Evolutionary conservation across 2,797 vertebrate species (phyloP).

Genomic region (Champsocephalus gunnari): DNA sequence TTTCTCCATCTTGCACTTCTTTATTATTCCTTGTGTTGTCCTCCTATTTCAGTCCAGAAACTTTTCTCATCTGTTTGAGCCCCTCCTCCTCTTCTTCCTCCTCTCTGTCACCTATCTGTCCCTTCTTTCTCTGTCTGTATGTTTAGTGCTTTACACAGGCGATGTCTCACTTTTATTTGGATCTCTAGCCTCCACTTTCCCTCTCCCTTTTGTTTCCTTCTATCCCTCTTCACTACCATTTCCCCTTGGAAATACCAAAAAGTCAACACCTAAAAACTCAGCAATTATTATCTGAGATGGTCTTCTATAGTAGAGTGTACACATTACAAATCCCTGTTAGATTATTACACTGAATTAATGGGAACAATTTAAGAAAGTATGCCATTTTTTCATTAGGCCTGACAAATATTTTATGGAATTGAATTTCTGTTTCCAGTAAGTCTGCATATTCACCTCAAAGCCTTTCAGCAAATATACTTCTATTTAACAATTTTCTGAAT

Average conservation of each 20-base stretch:
- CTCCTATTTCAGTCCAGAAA: constrained; percentile 48
- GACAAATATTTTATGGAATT: constrained; percentile 7
- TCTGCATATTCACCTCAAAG: neutral
- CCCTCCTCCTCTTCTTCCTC: constrained; percentile 39
- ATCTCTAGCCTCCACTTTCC: neutral
- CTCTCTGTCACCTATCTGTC: constrained; percentile 31
- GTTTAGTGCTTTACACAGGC: constrained; percentile 5
- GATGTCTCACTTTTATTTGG: constrained; percentile 28
- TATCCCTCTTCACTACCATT: neutral
- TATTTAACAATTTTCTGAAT: constrained; percentile 7
- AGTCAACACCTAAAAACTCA: constrained; percentile 1
- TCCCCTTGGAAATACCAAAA: neutral
- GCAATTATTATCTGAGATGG: neutral
- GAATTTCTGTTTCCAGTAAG: neutral
- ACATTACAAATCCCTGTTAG: neutral
- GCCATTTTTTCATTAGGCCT: constrained; percentile 5
- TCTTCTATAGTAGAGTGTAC: neutral
- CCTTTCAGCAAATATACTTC: constrained; percentile 14
- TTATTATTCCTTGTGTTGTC: constrained; percentile 43
- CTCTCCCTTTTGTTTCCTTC: neutral
- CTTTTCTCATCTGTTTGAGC: constrained; percentile 56
- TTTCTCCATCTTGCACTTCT: constrained; percentile 41
- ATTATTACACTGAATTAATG: neutral
- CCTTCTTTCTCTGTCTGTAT: constrained; percentile 5
- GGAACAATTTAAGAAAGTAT: neutral